Evolutionary conservation across 2,888 invertebrate species (phyloP), one percentile per base, ranked within the genome.

Genomic region (Volucella bombylans): DNA sequence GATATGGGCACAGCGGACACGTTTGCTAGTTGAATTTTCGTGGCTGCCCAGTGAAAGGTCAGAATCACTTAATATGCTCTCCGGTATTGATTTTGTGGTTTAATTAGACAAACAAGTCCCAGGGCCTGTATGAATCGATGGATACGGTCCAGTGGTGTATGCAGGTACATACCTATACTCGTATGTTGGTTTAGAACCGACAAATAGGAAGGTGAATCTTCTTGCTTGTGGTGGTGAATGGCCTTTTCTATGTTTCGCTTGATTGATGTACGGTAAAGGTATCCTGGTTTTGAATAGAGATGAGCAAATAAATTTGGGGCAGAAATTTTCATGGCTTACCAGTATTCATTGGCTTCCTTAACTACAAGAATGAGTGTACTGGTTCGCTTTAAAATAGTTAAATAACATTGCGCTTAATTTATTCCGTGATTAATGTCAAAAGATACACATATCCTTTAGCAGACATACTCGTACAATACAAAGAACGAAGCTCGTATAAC

Each of bases 71-170:
- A 80, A 80, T 80, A 79, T 69, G 65, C 43, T 54, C 57, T 74
- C 52, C 64, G 59, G 61, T 74, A 83, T 83, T 80, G 83, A 83
- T 83, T 83, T 80, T 80, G 83, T 76, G 83, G 80, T 83, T 83
- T 83, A 83, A 83, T 83, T 83, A 83, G 83, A 83, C 83, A 83
- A 83, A 80, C 83, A 80, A 74, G 80, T 50, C 67, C 10, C 69
- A 57, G 59, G 6, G 57, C 38, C 14, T 49, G 18, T 68, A 31
- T 31, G 52, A 64, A 57, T 3, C 23, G 61, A 67, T 31, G 31
- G 52, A 23, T 43, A 15, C 31, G 18, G 23, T n/a, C 31, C 61
- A 12, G 55, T 50, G 55, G 55, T 55, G 64, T 54, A 64, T 64
- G 43, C 55, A 49, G 38, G 45, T 64, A 49, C 14, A 18, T 18